Base-by-base conservation (phyloP, 2,888 invertebrate genomes). In the Gastrophysa polygoni region DNA sequence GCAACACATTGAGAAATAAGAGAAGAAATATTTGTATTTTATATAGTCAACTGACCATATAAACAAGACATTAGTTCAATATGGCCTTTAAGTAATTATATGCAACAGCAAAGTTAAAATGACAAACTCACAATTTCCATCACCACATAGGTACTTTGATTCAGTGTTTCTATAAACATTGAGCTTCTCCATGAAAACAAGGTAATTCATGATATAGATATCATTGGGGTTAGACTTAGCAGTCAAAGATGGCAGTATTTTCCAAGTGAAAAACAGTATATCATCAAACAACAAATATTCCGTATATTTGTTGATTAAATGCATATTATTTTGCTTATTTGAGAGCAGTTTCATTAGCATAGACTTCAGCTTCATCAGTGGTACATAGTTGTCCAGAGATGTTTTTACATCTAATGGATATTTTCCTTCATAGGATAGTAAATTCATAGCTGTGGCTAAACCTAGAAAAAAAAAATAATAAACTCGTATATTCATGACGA, bases 251-350 rank as follows among this genome's bases (percentile, higher is more conserved):
- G 85, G 85, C 71, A 90, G 75, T 57, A 85, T 76, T 76, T 86
- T 86, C 82, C 93, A 89, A 0, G 89, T 87, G 75, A 88, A 86
- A 76, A 88, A 91, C 64, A 93, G 83, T 16, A 93, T 86, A 78
- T 95, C 95, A 68, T 89, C 86, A 77, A 89, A 91, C 60, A 87
- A 84, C 0, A 90, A 83, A 77, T 89, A 91, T 79, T 92, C 91
- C 75, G 91, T 89, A 76, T 92, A 92, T 70, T 89, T 86, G 10
- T 83, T 81, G 64, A 93, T 86, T 0, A 89, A 82, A 28, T 84
- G 81, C 0, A 83, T 78, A 79, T 88, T 90, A 21, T 88, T 85
- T 50, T 84, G 81, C 48, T 88, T 87, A 0, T 85, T 82, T 29
- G 88, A 88, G 44, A 93, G 78, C 11, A 93, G 77, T 47, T 86